Conservation (phyloP, 2,888 invertebrate genomes). For the Nomada flava region DNA sequence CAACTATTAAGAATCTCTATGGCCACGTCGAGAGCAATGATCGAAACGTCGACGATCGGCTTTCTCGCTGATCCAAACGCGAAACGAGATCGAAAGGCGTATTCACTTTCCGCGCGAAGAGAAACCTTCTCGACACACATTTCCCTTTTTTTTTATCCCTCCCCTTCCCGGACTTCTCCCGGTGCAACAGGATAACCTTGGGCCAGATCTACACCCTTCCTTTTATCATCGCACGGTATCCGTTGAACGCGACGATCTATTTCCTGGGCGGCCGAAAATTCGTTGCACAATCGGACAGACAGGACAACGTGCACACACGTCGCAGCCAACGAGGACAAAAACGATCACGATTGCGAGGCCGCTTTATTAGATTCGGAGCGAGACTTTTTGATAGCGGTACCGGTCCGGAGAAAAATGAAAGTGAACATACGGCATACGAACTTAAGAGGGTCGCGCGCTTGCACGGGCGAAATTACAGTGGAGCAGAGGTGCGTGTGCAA, state of each 20-base stretch:
- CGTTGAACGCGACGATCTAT: conserved; percentile 16
- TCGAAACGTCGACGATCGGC: background rate
- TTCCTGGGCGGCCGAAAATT: background rate
- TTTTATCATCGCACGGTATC: conserved; percentile 46
- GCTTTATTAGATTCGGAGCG: background rate
- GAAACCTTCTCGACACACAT: conserved; percentile 46
- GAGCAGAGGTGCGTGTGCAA: background rate
- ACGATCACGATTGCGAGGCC: background rate
- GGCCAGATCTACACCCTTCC: conserved; percentile 73
- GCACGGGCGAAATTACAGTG: conserved; percentile 26
- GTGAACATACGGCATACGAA: conserved; percentile 57
- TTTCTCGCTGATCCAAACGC: conserved; percentile 13
- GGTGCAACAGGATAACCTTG: conserved; percentile 64
- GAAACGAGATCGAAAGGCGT: conserved; percentile 50
- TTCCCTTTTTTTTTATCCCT: conserved; percentile 35
- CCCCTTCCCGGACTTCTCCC: conserved; percentile 27
- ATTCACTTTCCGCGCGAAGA: conserved; percentile 49
- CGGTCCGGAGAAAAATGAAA: conserved; percentile 73
- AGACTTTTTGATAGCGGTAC: conserved; percentile 46
- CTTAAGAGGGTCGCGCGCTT: conserved; percentile 19
- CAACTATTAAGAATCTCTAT: background rate
- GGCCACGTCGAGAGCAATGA: background rate
- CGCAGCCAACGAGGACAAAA: too few species aligned
- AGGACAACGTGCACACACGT: background rate
- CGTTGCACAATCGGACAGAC: background rate